Conservation (phyloP, 2,797 vertebrate species). For the Liparis tanakae region DNA sequence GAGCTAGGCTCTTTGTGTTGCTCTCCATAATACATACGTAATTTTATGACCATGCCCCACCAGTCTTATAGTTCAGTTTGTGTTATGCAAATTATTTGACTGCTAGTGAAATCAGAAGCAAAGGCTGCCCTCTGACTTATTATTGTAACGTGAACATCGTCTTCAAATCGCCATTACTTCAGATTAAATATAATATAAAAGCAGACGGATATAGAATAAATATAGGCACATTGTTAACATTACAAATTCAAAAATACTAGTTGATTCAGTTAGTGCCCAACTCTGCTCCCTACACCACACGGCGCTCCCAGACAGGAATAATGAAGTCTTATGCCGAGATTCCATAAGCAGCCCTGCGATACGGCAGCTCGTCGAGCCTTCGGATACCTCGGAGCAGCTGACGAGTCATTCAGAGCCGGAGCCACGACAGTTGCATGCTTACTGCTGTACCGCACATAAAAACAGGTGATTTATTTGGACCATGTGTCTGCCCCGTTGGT, state of each 20-base stretch:
- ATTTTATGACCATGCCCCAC: too few relatives aligned
- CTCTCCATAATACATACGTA: too few relatives aligned
- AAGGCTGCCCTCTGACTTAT: background rate
- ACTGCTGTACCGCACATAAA: slow-evolving; percentile 66
- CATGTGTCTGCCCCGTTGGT: slow-evolving; percentile 62
- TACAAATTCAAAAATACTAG: background rate
- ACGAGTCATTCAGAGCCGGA: slow-evolving; percentile 51
- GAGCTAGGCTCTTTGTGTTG: too few relatives aligned
- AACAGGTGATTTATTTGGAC: slow-evolving; percentile 74
- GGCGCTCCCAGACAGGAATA: slow-evolving; percentile 13
- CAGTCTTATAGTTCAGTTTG: background rate
- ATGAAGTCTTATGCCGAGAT: slow-evolving; percentile 48
- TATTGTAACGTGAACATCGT: background rate
- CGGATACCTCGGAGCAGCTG: slow-evolving; percentile 75
- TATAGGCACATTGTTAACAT: background rate
- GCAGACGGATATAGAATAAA: background rate
- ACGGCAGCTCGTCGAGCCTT: slow-evolving; percentile 54
- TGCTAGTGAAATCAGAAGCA: background rate
- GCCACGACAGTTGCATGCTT: slow-evolving; percentile 62
- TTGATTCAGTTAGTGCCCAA: background rate
- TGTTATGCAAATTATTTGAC: background rate
- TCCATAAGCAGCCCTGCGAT: slow-evolving; percentile 52
- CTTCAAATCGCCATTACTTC: background rate
- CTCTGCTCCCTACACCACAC: background rate
- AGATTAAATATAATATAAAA: background rate